Base-by-base conservation (phyloP, 2,888 invertebrate species). In the Buathra laborator region DNA sequence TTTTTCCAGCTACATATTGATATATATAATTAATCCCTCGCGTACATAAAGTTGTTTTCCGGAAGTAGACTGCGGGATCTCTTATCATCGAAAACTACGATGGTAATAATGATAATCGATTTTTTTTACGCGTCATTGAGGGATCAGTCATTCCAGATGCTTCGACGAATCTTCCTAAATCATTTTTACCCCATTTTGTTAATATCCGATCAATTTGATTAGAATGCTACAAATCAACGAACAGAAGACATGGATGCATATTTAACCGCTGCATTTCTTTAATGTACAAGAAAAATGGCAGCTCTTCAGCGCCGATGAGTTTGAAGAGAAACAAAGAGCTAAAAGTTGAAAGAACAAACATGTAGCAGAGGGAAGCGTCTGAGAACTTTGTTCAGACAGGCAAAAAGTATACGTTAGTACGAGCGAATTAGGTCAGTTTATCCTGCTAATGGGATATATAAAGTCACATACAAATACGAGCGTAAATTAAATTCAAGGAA, bases 371-470 rank as follows among this genome's bases (percentile, higher is more conserved):
- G 10, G 9, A 19, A 56, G 10, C n/a, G 53, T 53, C 43, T 48
- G 70, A 62, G 74, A 72, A 56, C 19, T 24, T 59, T 76, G 19
- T 64, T 19, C 76, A 64, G n/a, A 56, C 56, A 29, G 29, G 70
- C 68, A 43, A 59, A 44, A 32, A 51, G 43, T 43, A 66, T 48
- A 62, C 67, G 64, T 43, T 74, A 74, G 85, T 74, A 85, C 83
- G 78, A 82, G 81, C 79, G 88, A 92, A 92, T 92, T 92, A 88
- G 92, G 92, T 92, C 92, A 91, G 90, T 92, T 92, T 92, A 90
- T 91, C 90, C 90, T 88, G 89, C 91, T 92, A 92, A 92, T 92
- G 90, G 90, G 91, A 92, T 92, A 92, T 92, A 92, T 91, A 91
- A 92, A 92, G 91, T 92, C 90, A 88, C 89, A 89, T 88, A 89